These are phyloP conservation scores for Melikaiella ostensackeni DNA, from an alignment of 2,888 invertebrate genomes.

Conservation along the genomic window DNA sequence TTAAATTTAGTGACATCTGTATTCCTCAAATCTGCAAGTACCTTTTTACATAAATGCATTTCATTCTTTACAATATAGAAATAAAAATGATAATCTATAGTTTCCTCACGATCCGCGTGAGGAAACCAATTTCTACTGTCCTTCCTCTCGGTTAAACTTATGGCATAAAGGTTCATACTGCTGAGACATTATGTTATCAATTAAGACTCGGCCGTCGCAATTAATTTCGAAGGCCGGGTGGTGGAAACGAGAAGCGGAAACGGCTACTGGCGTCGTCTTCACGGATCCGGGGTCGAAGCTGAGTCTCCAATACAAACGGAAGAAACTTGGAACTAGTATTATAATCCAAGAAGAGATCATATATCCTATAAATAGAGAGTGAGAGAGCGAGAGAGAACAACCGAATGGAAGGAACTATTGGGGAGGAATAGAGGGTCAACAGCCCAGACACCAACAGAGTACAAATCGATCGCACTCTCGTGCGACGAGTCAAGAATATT, in stretches of 20 bases:
- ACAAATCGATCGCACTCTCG: slow-evolving; percentile 58
- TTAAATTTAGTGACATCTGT: no score
- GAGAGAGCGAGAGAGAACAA: not conserved
- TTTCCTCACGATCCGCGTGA: not conserved
- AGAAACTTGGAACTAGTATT: slow-evolving; percentile 52
- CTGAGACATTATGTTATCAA: slow-evolving; percentile 63
- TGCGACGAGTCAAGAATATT: slow-evolving; percentile 48
- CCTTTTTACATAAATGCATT: not conserved
- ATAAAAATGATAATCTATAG: not conserved
- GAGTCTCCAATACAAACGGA: slow-evolving; percentile 49
- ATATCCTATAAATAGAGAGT: slow-evolving; percentile 15
- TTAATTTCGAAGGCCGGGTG: slow-evolving; percentile 66
- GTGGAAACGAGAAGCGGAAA: slow-evolving; percentile 71
- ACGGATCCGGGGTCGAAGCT: slow-evolving; percentile 55
- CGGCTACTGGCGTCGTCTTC: slow-evolving; percentile 57
- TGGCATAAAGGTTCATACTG: slow-evolving; percentile 49
- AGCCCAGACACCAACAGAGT: slow-evolving; percentile 56
- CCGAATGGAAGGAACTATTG: slow-evolving; percentile 14
- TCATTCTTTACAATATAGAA: not conserved
- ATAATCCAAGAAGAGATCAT: slow-evolving; percentile 34
- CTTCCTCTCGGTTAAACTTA: slow-evolving; percentile 37
- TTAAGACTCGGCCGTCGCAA: slow-evolving; percentile 70
- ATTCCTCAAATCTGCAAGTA: no score
- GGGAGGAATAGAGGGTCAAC: slow-evolving; percentile 57
- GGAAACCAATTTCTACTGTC: not conserved